Conservation (phyloP, 2,113 vertebrate genomes). For the Halichoerus grypus region DNA sequence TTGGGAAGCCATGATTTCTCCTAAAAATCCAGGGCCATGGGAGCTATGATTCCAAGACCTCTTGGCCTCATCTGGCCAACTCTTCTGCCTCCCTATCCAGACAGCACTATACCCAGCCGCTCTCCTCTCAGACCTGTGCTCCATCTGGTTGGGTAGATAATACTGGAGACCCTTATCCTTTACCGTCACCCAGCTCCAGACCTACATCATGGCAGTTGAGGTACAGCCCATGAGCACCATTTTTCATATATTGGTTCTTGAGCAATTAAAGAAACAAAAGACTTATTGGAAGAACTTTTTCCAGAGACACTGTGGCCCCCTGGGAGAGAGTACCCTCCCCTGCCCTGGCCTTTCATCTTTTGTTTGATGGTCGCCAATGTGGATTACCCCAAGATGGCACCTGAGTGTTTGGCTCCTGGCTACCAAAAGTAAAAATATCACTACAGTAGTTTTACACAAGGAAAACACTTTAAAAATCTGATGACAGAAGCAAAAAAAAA, state of each 20-base stretch:
- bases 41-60: background rate
- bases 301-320: background rate
- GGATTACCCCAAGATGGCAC: background rate
- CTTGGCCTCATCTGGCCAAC: background rate
- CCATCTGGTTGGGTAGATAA: background rate
- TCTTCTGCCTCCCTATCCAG: background rate
- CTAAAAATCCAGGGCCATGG: background rate
- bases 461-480: background rate
- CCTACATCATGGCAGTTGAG: background rate
- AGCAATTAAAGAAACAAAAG: background rate
- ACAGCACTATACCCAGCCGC: background rate
- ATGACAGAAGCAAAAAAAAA: conserved; percentile 23
- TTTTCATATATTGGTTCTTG: background rate
- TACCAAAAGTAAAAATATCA: background rate
- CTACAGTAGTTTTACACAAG: background rate
- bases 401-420: background rate
- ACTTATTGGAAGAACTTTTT: background rate
- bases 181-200: background rate
- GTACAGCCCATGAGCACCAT: background rate
- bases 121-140: background rate
- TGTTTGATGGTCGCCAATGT: background rate
- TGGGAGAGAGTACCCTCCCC: background rate
- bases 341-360: background rate
- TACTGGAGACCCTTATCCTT: background rate
- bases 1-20: conserved; percentile 8